Base-by-base conservation (phyloP, 1,140 invertebrate species). In the Drosophila pseudoananassae region DNA sequence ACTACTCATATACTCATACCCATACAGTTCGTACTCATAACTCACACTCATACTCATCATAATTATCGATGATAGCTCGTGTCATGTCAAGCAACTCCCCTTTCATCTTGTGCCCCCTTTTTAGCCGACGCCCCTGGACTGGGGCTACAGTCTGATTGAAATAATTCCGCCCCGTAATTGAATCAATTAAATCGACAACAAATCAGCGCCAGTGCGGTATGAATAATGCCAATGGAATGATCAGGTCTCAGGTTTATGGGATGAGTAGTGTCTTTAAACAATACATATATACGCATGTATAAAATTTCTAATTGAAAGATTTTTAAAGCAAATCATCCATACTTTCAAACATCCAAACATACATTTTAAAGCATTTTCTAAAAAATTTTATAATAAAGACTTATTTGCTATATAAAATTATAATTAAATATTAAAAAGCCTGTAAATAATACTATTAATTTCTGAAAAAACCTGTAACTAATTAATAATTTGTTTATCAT, bases 11-110 rank as follows among this genome's bases (percentile, higher is more conserved):
- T 36, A 69, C 63, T 69, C 65, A 14, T 14, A 40, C 10, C 10
- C 36, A 29, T 20, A 20, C 20, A 20, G 20, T 20, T 20, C 27
- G 7, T 29, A 31, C 31, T 31, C 31, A 10, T 31, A 8, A 3
- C 3, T 7, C 64, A 27, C 25, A 68, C 50, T 69, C 65, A 43
- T 12, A 43, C 6, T 9, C 40, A 68, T 66, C 63, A 66, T 64
- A 63, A 66, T 69, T 69, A 69, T 55, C 65, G 65, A 69, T 69
- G 65, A 69, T 55, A 40, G 65, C 64, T 65, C 45, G 65, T 68
- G 65, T 69, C 65, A 69, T 55, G 63, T 68, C 17, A 46, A 4
- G 33, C 6, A 27, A 27, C 25, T 27, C 25, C 25, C 25, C 25
- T 27, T 27, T 27, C 25, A 27, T 27, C 25, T 27, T 5, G 25